A percentile compares a stretch with the other conserved stretches of the same genome.
Evolutionary conservation across 2,888 invertebrate species (phyloP).

Genomic region (Sphaerophoria rueppellii): DNA sequence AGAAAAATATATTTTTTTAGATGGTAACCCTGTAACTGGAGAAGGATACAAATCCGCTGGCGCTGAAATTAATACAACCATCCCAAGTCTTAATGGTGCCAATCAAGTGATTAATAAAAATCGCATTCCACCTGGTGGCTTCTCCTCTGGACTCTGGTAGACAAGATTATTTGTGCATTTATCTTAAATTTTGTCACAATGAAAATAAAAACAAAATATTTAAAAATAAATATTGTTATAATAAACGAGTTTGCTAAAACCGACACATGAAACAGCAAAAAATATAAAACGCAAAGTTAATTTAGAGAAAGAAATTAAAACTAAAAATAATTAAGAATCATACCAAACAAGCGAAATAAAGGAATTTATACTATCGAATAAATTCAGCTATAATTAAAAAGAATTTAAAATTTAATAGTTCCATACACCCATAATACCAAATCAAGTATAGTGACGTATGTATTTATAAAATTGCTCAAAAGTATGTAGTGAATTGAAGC

Average conservation of each 20-base stretch:
- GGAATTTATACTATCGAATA: no score
- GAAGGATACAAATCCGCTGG: conserved; percentile 82
- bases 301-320: conserved; percentile 52
- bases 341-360: conserved; percentile 44
- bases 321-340: conserved; percentile 19
- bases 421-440: conserved; percentile 13
- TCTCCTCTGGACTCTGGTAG: conserved; percentile 82
- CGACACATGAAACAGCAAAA: conserved; percentile 43
- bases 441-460: neutral
- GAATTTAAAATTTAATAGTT: conserved; percentile 32
- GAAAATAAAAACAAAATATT: conserved; percentile 30
- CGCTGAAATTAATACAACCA: conserved; percentile 78
- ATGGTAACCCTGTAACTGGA: conserved; percentile 84
- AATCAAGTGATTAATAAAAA: conserved; percentile 82
- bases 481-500: no score
- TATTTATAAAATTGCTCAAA: no score
- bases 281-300: conserved; percentile 59
- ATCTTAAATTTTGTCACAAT: conserved; percentile 66
- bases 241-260: conserved; percentile 56
- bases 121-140: conserved; percentile 82
- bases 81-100: conserved; percentile 79
- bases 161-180: conserved; percentile 63
- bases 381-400: conserved; percentile 34
- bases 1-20: conserved; percentile 75
- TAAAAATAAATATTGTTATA: conserved; percentile 13